Evolutionary conservation across 1,140 invertebrate genomes (phyloP), one percentile per base, ranked within the genome.

Genomic region (Bombus fervidus): DNA sequence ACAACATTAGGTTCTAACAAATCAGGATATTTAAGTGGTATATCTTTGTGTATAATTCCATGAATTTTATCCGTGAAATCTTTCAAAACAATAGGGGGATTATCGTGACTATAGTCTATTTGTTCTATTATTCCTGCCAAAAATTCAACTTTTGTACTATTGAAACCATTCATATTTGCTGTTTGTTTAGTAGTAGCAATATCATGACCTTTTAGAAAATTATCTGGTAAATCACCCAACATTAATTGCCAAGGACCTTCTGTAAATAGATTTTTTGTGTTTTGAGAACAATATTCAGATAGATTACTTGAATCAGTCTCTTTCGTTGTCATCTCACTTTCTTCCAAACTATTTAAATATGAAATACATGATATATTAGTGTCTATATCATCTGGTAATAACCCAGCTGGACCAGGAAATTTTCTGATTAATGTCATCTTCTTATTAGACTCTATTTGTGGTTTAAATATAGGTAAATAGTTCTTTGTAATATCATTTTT

Each of bases 401-500:
- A 80, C n/a, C 94, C 95, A 68, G 94, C 95, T 80, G 95, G 94
- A 25, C 95, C 94, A 41, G 95, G 94, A 89, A 95, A 95, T 88
- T 93, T 92, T 89, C 95, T 90, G 9, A 93, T 72, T 15, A 95
- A 22, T 75, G 92, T 81, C 47, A 64, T 77, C 77, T 83, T 89
- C 57, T 88, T 89, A 73, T 75, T 86, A 13, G 74, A 12, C 15
- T 81, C 37, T 37, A 39, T 34, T 64, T 41, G 66, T 34, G 47
- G 81, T 41, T 87, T 82, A 66, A 73, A 73, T n/a, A 34, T 15
- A 77, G n/a, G 69, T 39, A 57, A 37, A 59, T 25, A 31, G 10
- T 72, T 62, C 39, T 57, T 37, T 5, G 22, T 41, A 77, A 25
- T 41, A 71, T 57, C 22, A 62, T 76, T 66, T 31, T 81, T 71